Base-by-base conservation (phyloP, 2,797 vertebrate species). In the Meda fulgida region DNA sequence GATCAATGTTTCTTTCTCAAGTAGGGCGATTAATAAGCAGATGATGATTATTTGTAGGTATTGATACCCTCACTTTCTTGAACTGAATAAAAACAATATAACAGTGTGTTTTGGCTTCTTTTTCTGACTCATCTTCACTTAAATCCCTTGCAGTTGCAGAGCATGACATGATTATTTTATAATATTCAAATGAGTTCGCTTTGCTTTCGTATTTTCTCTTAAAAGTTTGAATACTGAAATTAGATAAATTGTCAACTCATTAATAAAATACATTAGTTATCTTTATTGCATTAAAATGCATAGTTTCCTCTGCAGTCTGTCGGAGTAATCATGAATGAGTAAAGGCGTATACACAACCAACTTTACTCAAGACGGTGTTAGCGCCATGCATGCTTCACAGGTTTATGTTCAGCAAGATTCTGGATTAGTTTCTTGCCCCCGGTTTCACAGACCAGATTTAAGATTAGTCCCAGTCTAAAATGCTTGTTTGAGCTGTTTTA, bases 11-110 rank as follows among this genome's bases (percentile, higher is more conserved):
- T 89, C 81, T 89, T 89, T 89, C 85, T 89, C 80, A 75, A 89
- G 88, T 89, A 89, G 86, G 67, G 87, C 85, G 85, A 83, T 84
- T 76, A 78, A 71, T 88, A 88, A 86, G 87, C 88, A 87, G 83
- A 89, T 85, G 88, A 89, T 85, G 88, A 89, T 90, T 85, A 90
- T 89, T 90, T 88, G 88, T 90, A 90, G 87, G 84, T 89, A 79
- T 87, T 90, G 77, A 87, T 90, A 78, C 84, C 86, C 88, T 88
- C 88, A 89, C 86, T 81, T 87, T 72, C 67, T 89, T 86, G 90
- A 89, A 91, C 83, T 84, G 70, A 92, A 89, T 85, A 90, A 80
- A 90, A 72, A 87, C 77, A 78, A 80, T 88, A 84, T 89, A 80
- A 90, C 86, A 80, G 83, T 81, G 72, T 77, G 84, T 87, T 43